Conservation (phyloP, 2,888 invertebrate genomes). For the Eumerus sabulonum region DNA sequence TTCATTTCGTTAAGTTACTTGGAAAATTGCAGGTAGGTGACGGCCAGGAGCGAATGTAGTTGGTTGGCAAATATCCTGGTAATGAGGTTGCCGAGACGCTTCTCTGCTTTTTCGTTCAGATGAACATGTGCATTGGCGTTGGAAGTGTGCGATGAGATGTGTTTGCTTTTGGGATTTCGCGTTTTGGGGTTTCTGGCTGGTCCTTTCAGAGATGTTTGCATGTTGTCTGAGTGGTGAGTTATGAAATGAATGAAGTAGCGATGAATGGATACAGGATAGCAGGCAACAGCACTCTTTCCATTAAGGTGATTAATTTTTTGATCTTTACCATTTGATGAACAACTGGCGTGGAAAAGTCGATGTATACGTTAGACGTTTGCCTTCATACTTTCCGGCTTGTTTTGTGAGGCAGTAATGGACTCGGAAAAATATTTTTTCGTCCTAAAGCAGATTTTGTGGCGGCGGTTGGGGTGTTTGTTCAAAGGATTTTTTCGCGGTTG, state of each 20-base stretch:
- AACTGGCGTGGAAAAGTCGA: background rate
- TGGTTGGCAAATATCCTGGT: constrained; percentile 57
- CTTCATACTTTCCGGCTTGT: constrained; percentile 19
- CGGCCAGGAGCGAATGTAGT: constrained; percentile 34
- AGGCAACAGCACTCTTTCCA: constrained; percentile 44
- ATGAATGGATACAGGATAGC: constrained; percentile 45
- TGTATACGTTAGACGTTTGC: constrained; percentile 16
- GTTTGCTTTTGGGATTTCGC: constrained; percentile 41
- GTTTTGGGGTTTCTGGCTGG: constrained; percentile 37
- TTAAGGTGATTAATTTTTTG: constrained; percentile 64
- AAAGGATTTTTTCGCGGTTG: constrained; percentile 22
- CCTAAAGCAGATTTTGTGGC: background rate
- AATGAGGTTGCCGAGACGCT: constrained; percentile 52
- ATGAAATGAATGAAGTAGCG: constrained; percentile 33
- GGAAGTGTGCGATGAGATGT: background rate
- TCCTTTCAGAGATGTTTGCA: constrained; percentile 38
- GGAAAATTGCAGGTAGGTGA: constrained; percentile 67
- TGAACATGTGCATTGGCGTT: background rate
- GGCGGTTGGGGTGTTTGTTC: constrained; percentile 27
- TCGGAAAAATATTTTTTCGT: constrained; percentile 7
- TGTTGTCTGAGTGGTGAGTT: constrained; percentile 41
- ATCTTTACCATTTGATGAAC: constrained; percentile 48
- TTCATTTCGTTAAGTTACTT: constrained; percentile 67
- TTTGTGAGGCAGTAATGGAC: constrained; percentile 14
- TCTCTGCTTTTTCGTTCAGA: background rate